Evolutionary conservation across 2,113 vertebrate genomes (phyloP), one percentile per base, ranked within the genome.

Genomic region (Oceanodroma tethys): DNA sequence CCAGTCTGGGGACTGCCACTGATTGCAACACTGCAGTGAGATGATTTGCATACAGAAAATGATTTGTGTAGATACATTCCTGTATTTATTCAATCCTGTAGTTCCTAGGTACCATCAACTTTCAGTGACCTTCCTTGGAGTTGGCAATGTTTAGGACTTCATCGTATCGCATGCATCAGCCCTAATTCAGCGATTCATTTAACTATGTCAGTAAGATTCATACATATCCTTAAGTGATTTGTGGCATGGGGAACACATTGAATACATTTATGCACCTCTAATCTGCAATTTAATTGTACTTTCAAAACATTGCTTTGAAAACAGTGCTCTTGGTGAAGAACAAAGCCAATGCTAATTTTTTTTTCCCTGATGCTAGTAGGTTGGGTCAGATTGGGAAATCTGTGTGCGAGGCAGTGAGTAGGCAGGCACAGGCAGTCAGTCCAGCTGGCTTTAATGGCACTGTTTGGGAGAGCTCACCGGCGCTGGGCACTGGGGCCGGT

Each of bases 51-150:
- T 63, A 18, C 60, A 40, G 32, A 50, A 58, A n/a, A 47, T 16
- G 11, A 12, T 15, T 23, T 0, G 0, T 18, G 55, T 26, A 29
- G 36, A 27, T 32, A 8, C 21, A 1, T 76, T 11, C 58, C 10
- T 26, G 43, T 29, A 0, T 53, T 38, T 23, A 6, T 40, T 18
- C 47, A n/a, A 0, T 20, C 59, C 89, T 43, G n/a, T 47, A 12
- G 36, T 50, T 11, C 63, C 73, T 66, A 32, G 52, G 71, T 53
- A 7, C 67, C 48, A 18, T 1, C 82, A 59, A 17, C 19, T 67
- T 40, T 1, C 78, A 12, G 56, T 32, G 82, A 20, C 84, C 36
- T 68, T 30, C 76, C 76, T 81, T 3, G 27, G 53, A 62, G 38
- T 7, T 82, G 45, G 63, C 71, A 11, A 13, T 9, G 18, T 7